phyloP scores from a whole-genome alignment of 1,140 invertebrate species.

The Hyposmocoma kahamanoa region DNA sequence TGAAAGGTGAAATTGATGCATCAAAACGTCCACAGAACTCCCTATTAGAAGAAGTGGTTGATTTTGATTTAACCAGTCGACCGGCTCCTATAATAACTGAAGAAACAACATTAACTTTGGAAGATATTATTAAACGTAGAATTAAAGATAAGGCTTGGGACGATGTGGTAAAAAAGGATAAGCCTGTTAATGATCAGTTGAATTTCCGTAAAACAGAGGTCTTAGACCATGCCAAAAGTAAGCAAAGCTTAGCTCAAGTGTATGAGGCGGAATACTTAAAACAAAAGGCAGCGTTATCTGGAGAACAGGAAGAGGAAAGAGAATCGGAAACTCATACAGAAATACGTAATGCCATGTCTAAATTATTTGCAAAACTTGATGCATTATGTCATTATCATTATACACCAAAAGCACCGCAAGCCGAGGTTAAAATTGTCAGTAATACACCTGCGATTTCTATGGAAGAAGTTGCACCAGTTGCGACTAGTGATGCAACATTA shows the following conservation, averaged over 20 bases:
- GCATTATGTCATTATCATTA: slow-evolving; percentile 95
- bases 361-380: slow-evolving; percentile 91
- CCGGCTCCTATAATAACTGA: slow-evolving; percentile 94
- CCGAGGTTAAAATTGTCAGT: slow-evolving; percentile 93
- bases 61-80: slow-evolving; percentile 89
- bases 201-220: slow-evolving; percentile 94
- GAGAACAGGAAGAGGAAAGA: slow-evolving; percentile 79
- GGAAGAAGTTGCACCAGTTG: slow-evolving; percentile 96
- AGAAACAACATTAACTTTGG: slow-evolving; percentile 88
- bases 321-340: slow-evolving; percentile 83
- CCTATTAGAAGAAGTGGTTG: slow-evolving; percentile 91
- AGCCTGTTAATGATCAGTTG: slow-evolving; percentile 86
- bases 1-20: slow-evolving; percentile 91
- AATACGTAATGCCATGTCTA: slow-evolving; percentile 84
- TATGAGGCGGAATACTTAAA: slow-evolving; percentile 96
- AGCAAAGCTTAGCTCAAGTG: slow-evolving; percentile 93
- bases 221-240: slow-evolving; percentile 96
- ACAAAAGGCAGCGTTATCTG: slow-evolving; percentile 81
- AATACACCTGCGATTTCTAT: slow-evolving; percentile 94
- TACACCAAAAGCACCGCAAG: slow-evolving; percentile 88
- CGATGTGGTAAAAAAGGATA: slow-evolving; percentile 93
- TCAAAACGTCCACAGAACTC: slow-evolving; percentile 91
- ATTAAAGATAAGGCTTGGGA: slow-evolving; percentile 97
- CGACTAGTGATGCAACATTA: slow-evolving; percentile 87
- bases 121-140: slow-evolving; percentile 92